Conservation (phyloP, 2,113 vertebrate species). For the Amblyopsis rosae region DNA sequence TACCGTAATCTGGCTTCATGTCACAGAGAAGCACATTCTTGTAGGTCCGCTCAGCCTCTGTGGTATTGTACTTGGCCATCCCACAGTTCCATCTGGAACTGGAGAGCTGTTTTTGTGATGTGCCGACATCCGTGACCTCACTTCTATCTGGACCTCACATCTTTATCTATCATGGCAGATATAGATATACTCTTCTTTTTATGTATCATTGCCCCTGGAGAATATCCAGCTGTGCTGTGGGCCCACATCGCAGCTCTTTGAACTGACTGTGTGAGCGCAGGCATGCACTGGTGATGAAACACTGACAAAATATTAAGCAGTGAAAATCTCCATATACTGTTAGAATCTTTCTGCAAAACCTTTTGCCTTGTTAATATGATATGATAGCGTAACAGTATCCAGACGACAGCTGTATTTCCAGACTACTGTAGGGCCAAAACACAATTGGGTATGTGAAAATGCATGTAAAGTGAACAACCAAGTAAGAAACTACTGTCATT, state of each 20-base stretch:
- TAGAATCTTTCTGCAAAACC: neutral
- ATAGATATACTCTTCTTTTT: slow-evolving; percentile 28
- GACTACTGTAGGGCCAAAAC: too few relatives aligned
- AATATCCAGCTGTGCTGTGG: slow-evolving; percentile 9
- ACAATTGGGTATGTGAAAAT: neutral
- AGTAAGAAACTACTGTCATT: neutral
- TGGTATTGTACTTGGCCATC: slow-evolving; percentile 44
- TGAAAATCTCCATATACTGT: neutral
- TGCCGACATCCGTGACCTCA: slow-evolving; percentile 25
- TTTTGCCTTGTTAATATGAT: too few relatives aligned
- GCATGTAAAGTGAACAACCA: neutral
- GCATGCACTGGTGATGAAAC: neutral
- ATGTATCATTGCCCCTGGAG: slow-evolving; percentile 19
- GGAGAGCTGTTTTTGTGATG: too few relatives aligned
- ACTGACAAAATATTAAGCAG: neutral
- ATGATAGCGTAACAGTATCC: too few relatives aligned
- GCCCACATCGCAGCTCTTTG: slow-evolving; percentile 7
- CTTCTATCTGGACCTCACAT: slow-evolving; percentile 1
- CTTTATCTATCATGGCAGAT: slow-evolving; percentile 22
- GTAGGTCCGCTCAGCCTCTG: slow-evolving; percentile 39
- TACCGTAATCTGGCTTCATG: slow-evolving; percentile 20
- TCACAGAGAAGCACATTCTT: slow-evolving; percentile 51
- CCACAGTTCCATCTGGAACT: neutral
- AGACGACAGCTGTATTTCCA: too few relatives aligned
- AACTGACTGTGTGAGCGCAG: neutral